Evolutionary conservation across 1,140 invertebrate genomes (phyloP), one percentile per base, ranked within the genome.

Genomic region (Drosophila ficusphila): DNA sequence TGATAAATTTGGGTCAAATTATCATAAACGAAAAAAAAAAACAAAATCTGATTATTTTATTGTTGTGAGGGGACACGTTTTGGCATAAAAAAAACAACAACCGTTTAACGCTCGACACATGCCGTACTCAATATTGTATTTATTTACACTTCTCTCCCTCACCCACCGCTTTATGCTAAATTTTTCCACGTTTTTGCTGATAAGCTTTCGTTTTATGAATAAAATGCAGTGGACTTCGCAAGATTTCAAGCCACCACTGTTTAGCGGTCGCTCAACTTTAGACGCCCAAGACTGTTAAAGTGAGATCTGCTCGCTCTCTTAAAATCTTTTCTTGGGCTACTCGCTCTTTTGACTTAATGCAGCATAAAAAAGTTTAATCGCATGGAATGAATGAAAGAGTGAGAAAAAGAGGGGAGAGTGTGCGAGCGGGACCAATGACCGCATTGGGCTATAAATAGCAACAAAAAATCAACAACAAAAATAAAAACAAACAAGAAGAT

Each of bases 401-500:
- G 31, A 27, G 44, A 42, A 12, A 16, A 7, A 18, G 31, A 38
- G 38, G 25, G 61, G 48, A 41, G 39, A 58, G 67, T 64, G 58
- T 56, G 82, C 53, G 62, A 69, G 82, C 23, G 69, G 81, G 81
- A 69, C 77, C 82, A 88, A 88, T 88, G 82, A 88, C 83, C 82
- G 82, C 82, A 82, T 88, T 88, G 69, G 76, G 77, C 53, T 88
- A 88, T 88, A 82, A 82, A 82, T 88, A 88, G 83, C 44, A 56
- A 29, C 68, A 73, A 68, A 54, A 79, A 52, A 49, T 72, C 25
- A 57, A 68, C 39, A 65, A 44, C 29, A 61, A 48, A 47, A 75
- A 36, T 29, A 14, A 58, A 52, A 21, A 67, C n/a, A 31, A 65
- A 39, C 31, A 52, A 42, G 8, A 68, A 48, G 60, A 62, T 53